Evolutionary conservation across 2,797 vertebrate genomes (phyloP), one percentile per base, ranked within the genome.

Genomic region (Phataginus tetradactyla): DNA sequence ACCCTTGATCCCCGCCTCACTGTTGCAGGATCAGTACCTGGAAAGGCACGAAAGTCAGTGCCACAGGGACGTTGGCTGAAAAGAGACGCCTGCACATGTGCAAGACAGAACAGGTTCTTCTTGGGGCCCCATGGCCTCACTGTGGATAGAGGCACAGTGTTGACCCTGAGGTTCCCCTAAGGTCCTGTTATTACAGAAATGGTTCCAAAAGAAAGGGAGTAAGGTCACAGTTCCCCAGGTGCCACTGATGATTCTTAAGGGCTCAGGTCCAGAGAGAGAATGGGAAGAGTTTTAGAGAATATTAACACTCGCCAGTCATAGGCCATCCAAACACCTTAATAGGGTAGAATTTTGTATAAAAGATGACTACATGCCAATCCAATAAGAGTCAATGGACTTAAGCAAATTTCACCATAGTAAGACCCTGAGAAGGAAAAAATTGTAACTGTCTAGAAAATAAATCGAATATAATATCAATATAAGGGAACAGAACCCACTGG

Each of bases 31-130:
- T 97, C 75, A n/a, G 63, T 71, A 75, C 97, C 97, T 86, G 86
- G 86, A 95, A 94, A 97, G 96, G 96, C 81, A 84, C 94, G 85
- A 97, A 95, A 66, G 95, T 94, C 71, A 66, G 49, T 86, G 96
- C 93, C 91, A 94, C 96, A 97, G 97, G 94, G 66, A 94, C 95
- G 80, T 93, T 93, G 96, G 92, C 95, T 97, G 94, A 95, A 94
- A 97, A 97, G 95, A 97, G 96, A 98, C 59, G 83, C 66, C 74
- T 94, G 96, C 75, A 20, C 96, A 96, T 95, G 89, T 94, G 94
- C 96, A 95, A 93, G 96, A 96, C 91, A 95, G 97, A 98, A 96
- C 79, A 96, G 95, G 96, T 93, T 74, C 97, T 96, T 91, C 86
- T 78, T 85, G 95, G 97, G 91, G 91, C 97, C 97, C 91, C 92